Percentiles rank a stretch among this genome's conserved stretches.
These are phyloP conservation scores for Anneissia japonica DNA, from an alignment of 35 echinoderm and acorn worm species.

Conservation along the genomic window DNA sequence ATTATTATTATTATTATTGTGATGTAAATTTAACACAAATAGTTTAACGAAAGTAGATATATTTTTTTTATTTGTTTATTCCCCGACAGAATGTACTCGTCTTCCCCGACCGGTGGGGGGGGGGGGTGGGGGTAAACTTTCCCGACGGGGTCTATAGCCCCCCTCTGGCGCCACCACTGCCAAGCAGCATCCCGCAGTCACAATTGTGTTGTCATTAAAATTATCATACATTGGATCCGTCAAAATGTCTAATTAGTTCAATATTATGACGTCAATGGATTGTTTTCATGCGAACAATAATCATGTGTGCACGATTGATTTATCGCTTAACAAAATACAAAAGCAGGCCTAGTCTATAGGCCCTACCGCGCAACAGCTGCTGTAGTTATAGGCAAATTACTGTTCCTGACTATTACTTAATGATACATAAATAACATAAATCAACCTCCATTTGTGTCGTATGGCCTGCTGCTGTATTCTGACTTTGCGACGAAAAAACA, in stretches of 20 bases:
- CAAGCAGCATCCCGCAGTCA: too few species aligned
- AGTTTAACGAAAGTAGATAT: background rate
- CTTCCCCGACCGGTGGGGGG: too few species aligned
- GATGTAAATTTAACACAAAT: background rate
- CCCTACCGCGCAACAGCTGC: background rate
- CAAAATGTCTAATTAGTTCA: too few species aligned
- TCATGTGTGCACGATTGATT: background rate
- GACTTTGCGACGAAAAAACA: too few species aligned
- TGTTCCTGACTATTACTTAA: background rate
- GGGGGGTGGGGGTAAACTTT: too few species aligned
- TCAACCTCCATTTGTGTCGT: background rate
- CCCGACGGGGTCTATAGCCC: too few species aligned
- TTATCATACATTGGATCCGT: too few species aligned
- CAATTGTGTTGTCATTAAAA: too few species aligned
- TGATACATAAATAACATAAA: background rate
- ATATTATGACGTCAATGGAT: background rate
- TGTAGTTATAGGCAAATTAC: background rate
- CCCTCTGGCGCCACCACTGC: too few species aligned
- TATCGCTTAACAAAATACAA: background rate
- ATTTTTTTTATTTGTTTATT: too few species aligned
- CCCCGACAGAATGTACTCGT: too few species aligned
- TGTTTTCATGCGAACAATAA: background rate
- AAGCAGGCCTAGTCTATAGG: too few species aligned
- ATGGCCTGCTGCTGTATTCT: background rate
- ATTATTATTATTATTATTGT: conserved; percentile 5